Evolutionary conservation across 1,140 invertebrate genomes (phyloP), one percentile per base, ranked within the genome.

Genomic region (Ceratina calcarata): DNA sequence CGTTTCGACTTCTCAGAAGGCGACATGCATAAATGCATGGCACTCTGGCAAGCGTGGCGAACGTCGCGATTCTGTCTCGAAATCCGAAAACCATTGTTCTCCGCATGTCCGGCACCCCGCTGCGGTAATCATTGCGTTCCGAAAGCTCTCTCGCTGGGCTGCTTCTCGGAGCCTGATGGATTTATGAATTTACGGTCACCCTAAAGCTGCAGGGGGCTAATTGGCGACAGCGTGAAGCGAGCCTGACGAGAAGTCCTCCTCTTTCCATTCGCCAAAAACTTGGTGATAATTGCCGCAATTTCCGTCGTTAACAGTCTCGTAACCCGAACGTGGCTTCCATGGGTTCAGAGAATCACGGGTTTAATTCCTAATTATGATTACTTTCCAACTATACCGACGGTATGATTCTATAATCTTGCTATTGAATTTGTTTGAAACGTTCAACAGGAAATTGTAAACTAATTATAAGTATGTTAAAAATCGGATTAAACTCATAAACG

Each of bases 131-230:
- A 87, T 87, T 85, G 85, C 80, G 61, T 67, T 69, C 37, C 68
- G 68, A 74, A 78, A 75, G 62, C 70, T 74, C 37, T 45, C 37
- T 45, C 32, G 60, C 24, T 69, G 37, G 72, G 80, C 60, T 57
- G 49, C 77, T 65, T 60, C 66, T 45, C 66, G 49, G 58, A 20
- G 37, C 10, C 20, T 57, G 86, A 87, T 79, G 76, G 86, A 87
- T 88, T 88, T 88, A 88, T 86, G 78, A 77, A 74, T 85, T 86
- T 82, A 88, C 75, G 70, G 76, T 78, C 78, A 73, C 79, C 81
- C 70, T 8, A 55, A 16, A 57, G n/a, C 81, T 32, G 15, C 68
- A 58, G 85, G 85, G 82, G 86, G 83, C 71, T 87, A 88, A 88
- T 88, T 87, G 86, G 81, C 66, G 74, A 74, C 80, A 87, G 82